Percentiles rank a stretch among this genome's conserved stretches.
phyloP scores from a whole-genome alignment of 2,888 invertebrate genomes.

The Nipponacmea schrenckii region DNA sequence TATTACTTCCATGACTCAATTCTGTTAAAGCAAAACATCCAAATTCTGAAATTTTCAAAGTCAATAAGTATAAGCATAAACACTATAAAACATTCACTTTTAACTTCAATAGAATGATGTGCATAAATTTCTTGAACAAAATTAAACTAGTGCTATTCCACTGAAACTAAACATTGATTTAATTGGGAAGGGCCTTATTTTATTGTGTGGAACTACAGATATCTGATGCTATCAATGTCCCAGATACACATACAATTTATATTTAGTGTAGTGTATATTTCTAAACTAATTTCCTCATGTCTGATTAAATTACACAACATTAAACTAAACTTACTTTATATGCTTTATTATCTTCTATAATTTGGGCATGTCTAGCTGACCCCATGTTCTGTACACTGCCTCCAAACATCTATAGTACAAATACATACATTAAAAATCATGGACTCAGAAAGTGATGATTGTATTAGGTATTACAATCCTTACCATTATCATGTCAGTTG shows the following conservation, averaged over 20 bases:
- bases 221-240: too few relatives aligned
- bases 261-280: too few relatives aligned
- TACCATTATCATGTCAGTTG: conserved; percentile 66
- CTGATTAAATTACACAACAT: too few relatives aligned
- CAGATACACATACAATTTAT: too few relatives aligned
- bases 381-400: conserved; percentile 70
- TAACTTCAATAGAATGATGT: too few relatives aligned
- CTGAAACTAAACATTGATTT: too few relatives aligned
- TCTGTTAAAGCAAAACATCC: conserved; percentile 91
- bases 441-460: conserved; percentile 58
- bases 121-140: too few relatives aligned
- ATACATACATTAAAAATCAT: conserved; percentile 2
- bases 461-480: conserved; percentile 66
- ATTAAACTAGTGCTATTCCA: too few relatives aligned
- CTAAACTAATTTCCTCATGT: too few relatives aligned
- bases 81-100: conserved; percentile 12
- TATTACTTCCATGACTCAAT: conserved; percentile 90
- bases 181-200: too few relatives aligned
- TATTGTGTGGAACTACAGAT: too few relatives aligned
- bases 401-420: conserved; percentile 69
- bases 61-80: conserved; percentile 1
- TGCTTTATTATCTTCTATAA: conserved; percentile 57
- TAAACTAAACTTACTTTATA: too few relatives aligned
- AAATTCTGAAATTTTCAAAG: conserved; percentile 37
- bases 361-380: conserved; percentile 68